A percentile compares a stretch with the other conserved stretches of the same genome.
phyloP scores from a whole-genome alignment of 2,113 vertebrate genomes.

The Cyanoderma ruficeps region DNA sequence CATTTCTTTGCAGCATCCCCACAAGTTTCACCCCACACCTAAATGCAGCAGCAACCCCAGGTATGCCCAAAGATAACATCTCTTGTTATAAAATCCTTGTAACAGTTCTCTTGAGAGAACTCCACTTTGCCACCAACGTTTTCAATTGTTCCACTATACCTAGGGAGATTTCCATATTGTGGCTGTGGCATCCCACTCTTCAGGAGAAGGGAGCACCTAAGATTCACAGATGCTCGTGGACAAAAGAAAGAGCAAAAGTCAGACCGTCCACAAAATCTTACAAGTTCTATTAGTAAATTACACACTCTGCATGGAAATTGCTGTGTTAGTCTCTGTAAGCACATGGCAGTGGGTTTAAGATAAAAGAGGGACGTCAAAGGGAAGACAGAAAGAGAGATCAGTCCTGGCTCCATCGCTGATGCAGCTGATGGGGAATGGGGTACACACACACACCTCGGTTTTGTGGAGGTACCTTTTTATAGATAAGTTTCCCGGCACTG shows the following conservation, averaged over 20 bases:
- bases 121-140: neutral
- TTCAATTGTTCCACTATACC: neutral
- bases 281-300: neutral
- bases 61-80: neutral
- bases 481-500: neutral
- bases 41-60: neutral
- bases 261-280: neutral
- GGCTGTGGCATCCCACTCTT: neutral
- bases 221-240: accelerated
- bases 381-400: neutral
- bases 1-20: neutral
- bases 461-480: neutral
- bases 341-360: neutral
- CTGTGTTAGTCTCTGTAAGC: neutral
- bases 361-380: neutral
- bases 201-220: neutral
- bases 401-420: neutral
- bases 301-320: neutral
- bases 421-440: neutral
- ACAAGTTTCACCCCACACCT: neutral
- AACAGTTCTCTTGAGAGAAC: neutral
- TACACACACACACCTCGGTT: neutral
- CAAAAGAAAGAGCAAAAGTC: neutral
- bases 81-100: neutral
- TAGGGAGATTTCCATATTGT: neutral